Conservation (phyloP, 2,888 invertebrate genomes). For the Endomychus coccineus region DNA sequence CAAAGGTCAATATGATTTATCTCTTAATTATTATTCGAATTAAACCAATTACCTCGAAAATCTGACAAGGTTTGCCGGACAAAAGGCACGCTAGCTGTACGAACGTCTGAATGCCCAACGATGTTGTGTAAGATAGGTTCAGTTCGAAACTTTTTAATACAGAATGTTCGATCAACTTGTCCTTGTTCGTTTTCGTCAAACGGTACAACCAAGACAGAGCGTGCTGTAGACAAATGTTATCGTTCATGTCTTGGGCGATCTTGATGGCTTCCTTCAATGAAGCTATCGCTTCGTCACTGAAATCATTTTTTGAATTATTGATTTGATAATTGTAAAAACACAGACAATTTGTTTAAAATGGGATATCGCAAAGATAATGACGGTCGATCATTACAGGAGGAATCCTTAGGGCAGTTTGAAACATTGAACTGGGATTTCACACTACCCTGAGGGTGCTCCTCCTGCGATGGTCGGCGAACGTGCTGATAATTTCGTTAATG, state of each 20-base stretch:
- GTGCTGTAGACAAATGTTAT: constrained; percentile 77
- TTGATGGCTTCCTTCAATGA: constrained; percentile 82
- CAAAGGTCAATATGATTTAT: no score
- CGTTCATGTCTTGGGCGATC: constrained; percentile 81
- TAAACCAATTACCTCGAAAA: constrained; percentile 53
- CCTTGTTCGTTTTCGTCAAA: constrained; percentile 49
- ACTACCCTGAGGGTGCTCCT: no score
- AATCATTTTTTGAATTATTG: constrained; percentile 24
- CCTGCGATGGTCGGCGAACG: no score
- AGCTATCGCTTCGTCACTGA: constrained; percentile 67
- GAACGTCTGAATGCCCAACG: constrained; percentile 65
- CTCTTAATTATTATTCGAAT: no score
- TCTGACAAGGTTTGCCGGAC: constrained; percentile 56
- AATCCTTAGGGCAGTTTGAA: no score
- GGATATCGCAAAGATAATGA: no score
- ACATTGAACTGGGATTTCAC: no score
- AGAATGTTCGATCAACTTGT: constrained; percentile 59
- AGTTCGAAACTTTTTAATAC: constrained; percentile 61
- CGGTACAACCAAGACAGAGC: constrained; percentile 76
- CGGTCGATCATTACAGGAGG: no score
- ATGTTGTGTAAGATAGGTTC: constrained; percentile 63
- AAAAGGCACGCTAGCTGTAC: constrained; percentile 70
- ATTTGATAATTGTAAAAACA: constrained; percentile 3
- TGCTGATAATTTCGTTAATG: no score
- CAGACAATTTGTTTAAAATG: no score